Evolutionary conservation across 2,797 vertebrate genomes (phyloP), one percentile per base, ranked within the genome.

Genomic region (Rhynchotus rufescens): DNA sequence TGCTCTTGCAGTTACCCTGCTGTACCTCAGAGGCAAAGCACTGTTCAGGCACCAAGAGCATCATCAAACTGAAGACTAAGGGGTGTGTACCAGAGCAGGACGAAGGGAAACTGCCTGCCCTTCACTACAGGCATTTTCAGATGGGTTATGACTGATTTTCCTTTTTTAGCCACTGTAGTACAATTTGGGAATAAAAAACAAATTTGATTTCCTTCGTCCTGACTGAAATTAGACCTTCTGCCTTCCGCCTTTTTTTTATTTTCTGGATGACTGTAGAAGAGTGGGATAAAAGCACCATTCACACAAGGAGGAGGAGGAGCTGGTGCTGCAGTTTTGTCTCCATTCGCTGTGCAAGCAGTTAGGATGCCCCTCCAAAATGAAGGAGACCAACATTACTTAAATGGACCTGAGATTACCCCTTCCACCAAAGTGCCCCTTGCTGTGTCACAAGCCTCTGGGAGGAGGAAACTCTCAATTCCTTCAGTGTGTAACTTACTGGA

Each of bases 171-270:
- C 26, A 75, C 65, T 78, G 57, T 68, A 78, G 20, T 57, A 28
- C 82, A 81, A 71, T n/a, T 65, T 45, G 45, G 84, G 32, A 56
- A 88, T 54, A 91, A 72, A 12, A 13, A 68, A 42, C 36, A 20
- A 11, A 22, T 67, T 60, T 40, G 12, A 52, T 40, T 21, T 36
- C 67, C 12, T 5, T 3, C 16, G 8, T 5, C 42, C 6, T 6
- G 21, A 57, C 61, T 23, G 26, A 80, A 67, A 52, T 22, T 30
- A 80, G n/a, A 47, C 59, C 32, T 77, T 57, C 1, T 12, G 9
- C 23, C 23, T 88, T 82, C 3, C 9, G 14, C 30, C 4, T 75
- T 45, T 65, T n/a, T 23, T 76, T 84, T 84, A 30, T 79, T 86
- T 54, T 84, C 13, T 67, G 68, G 44, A 14, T 67, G 40, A 74